A percentile compares a stretch with the other conserved stretches of the same genome.
Conservation (phyloP, 2,888 invertebrate genomes). For the Spicauda simplicius region DNA sequence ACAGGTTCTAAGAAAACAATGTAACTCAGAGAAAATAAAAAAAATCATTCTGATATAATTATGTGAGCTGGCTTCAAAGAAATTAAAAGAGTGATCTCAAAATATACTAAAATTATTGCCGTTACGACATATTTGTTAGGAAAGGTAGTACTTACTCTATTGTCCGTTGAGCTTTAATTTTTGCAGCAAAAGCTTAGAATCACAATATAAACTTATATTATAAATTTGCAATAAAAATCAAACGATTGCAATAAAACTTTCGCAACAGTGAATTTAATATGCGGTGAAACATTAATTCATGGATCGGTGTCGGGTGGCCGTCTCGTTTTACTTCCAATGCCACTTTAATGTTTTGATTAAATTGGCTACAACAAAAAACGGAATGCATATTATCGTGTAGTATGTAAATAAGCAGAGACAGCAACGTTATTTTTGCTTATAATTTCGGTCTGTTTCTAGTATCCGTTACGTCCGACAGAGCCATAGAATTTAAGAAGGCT, state of each 20-base stretch:
- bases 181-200: too few species aligned
- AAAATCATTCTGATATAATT: too few species aligned
- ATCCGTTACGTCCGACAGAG: too few species aligned
- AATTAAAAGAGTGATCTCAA: too few species aligned
- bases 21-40: too few species aligned
- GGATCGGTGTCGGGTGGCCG: slow-evolving; percentile 3
- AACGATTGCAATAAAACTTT: not conserved
- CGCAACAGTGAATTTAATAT: slow-evolving; percentile 2
- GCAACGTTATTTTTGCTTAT: not conserved
- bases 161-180: too few species aligned
- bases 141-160: too few species aligned
- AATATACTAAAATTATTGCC: too few species aligned
- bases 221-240: slow-evolving; percentile 6
- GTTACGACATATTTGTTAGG: too few species aligned
- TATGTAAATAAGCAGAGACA: not conserved
- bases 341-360: not conserved
- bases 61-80: too few species aligned
- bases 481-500: too few species aligned
- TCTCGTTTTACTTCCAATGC: slow-evolving; percentile 2
- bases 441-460: not conserved
- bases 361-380: not conserved
- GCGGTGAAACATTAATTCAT: not conserved
- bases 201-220: not conserved
- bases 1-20: too few species aligned
- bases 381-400: not conserved